Conservation (phyloP, 2,888 invertebrate species). For the Lagria hirta region DNA sequence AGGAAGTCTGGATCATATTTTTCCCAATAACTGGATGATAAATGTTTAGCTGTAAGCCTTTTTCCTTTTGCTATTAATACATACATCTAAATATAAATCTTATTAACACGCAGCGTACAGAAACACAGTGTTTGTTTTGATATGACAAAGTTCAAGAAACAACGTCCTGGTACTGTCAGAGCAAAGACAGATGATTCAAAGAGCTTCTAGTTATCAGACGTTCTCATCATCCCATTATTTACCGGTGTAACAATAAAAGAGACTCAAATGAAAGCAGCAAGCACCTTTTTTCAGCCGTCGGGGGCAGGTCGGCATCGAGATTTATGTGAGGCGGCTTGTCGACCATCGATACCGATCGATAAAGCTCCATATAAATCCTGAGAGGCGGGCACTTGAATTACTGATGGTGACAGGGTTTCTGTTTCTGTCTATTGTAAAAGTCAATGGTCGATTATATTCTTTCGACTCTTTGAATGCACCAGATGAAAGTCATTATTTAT, state of each 20-base stretch:
- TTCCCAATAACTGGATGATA: conserved; percentile 16
- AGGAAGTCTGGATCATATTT: conserved; percentile 16
- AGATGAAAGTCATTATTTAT: too few species aligned
- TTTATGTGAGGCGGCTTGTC: conserved; percentile 31
- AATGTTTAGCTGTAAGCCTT: conserved; percentile 15
- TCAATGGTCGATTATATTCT: conserved; percentile 19
- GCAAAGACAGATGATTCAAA: conserved; percentile 33
- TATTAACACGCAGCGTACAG: conserved; percentile 19
- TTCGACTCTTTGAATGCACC: too few species aligned
- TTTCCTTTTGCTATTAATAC: conserved; percentile 14
- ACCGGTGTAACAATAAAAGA: conserved; percentile 42
- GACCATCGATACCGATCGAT: conserved; percentile 34
- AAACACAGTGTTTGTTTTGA: conserved; percentile 19
- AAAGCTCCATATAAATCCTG: conserved; percentile 32
- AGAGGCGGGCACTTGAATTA: conserved; percentile 31
- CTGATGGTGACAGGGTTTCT: conserved; percentile 29
- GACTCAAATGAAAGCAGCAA: conserved; percentile 33
- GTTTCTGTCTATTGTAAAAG: conserved; percentile 18
- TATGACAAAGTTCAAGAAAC: conserved; percentile 17
- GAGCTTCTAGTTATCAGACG: conserved; percentile 40
- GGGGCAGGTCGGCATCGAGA: conserved; percentile 36
- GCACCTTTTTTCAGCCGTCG: conserved; percentile 40
- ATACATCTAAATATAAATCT: conserved; percentile 20
- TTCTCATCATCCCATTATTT: conserved; percentile 45
- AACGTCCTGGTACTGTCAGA: conserved; percentile 32